These are phyloP conservation scores for Meiosimyza decipiens DNA, from an alignment of 2,888 invertebrate genomes.

Conservation along the genomic window DNA sequence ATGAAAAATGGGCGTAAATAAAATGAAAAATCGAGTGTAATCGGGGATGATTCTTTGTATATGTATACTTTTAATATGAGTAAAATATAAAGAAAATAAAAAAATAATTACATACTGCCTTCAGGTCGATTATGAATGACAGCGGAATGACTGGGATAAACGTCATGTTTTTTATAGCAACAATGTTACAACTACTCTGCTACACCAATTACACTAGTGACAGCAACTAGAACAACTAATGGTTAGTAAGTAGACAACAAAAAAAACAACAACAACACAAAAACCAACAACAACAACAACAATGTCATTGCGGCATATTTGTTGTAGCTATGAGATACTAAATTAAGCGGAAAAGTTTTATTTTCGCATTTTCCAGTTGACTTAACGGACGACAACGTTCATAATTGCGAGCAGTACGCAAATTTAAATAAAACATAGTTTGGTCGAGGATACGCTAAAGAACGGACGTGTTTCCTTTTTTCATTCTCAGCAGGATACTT, in stretches of 20 bases:
- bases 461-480: slow-evolving; percentile 57
- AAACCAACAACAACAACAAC: slow-evolving; percentile 25
- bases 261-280: slow-evolving; percentile 41
- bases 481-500: neutral
- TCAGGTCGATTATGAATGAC: slow-evolving; percentile 37
- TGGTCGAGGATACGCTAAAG: slow-evolving; percentile 58
- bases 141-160: slow-evolving; percentile 38
- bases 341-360: slow-evolving; percentile 46
- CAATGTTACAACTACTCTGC: slow-evolving; percentile 28
- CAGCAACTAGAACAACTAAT: slow-evolving; percentile 29
- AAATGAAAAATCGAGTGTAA: no score
- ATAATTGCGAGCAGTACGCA: slow-evolving; percentile 54
- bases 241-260: neutral
- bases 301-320: slow-evolving; percentile 35
- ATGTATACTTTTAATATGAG: no score
- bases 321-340: slow-evolving; percentile 7
- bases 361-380: slow-evolving; percentile 42
- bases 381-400: neutral
- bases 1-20: no score
- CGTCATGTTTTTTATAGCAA: slow-evolving; percentile 27
- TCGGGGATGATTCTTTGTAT: no score
- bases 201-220: slow-evolving; percentile 7
- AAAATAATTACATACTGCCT: slow-evolving; percentile 8
- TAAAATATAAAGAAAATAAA: no score
- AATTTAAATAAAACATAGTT: slow-evolving; percentile 55